These are phyloP conservation scores for Ophion obscuratus DNA, from an alignment of 2,888 invertebrate genomes.

Conservation along the genomic window DNA sequence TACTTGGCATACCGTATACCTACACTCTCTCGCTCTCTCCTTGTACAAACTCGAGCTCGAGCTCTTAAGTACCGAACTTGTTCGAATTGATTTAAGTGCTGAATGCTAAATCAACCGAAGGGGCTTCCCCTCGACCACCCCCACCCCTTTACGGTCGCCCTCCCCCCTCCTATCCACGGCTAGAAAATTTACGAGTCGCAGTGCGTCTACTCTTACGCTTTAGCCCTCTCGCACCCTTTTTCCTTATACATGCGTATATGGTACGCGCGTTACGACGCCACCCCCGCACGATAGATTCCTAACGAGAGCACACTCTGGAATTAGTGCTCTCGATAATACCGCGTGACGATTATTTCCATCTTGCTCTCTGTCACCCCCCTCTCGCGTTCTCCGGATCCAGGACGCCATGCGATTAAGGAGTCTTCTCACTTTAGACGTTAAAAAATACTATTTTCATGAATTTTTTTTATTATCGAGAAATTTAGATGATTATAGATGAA, in stretches of 20 bases:
- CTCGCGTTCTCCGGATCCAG: too few species aligned
- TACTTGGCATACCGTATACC: slow-evolving; percentile 12
- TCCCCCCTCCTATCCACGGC: slow-evolving; percentile 28
- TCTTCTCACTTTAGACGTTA: too few species aligned
- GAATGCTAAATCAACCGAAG: slow-evolving; percentile 84
- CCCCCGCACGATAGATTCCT: not conserved
- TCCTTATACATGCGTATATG: slow-evolving; percentile 35
- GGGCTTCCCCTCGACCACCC: slow-evolving; percentile 69
- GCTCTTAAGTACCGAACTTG: slow-evolving; percentile 84
- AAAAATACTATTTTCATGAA: too few species aligned
- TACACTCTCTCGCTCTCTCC: slow-evolving; percentile 66
- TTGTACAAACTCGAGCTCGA: slow-evolving; percentile 80
- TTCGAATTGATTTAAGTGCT: slow-evolving; percentile 84
- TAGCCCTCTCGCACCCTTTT: slow-evolving; percentile 19
- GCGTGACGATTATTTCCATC: slow-evolving; percentile 23
- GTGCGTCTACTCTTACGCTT: slow-evolving; percentile 59
- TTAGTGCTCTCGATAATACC: slow-evolving; percentile 61
- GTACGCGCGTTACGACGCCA: too few species aligned
- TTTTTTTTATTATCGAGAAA: too few species aligned
- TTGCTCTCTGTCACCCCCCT: not conserved
- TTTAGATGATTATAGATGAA: too few species aligned
- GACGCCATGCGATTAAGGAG: too few species aligned
- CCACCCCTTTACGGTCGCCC: too few species aligned
- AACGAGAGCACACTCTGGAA: slow-evolving; percentile 38
- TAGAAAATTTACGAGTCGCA: slow-evolving; percentile 78